Evolutionary conservation across 2,113 vertebrate species (phyloP).

Genomic region (Callocephalon fimbriatum): DNA sequence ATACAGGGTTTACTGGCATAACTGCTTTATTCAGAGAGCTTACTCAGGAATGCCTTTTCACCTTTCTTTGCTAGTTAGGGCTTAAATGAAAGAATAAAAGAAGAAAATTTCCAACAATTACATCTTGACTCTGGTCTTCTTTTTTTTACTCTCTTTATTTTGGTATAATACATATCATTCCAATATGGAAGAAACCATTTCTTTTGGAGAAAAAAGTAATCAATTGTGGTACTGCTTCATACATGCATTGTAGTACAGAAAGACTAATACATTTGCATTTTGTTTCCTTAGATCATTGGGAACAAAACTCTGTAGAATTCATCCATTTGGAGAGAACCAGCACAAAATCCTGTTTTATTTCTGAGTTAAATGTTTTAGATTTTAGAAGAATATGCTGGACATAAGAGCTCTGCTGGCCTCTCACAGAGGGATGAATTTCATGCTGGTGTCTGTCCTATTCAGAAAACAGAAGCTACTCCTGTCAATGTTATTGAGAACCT

Average conservation of each 20-base stretch:
- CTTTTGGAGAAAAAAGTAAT: background rate
- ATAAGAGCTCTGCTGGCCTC: background rate
- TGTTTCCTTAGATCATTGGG: background rate
- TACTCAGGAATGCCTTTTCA: background rate
- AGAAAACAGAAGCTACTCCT: background rate
- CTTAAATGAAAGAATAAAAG: background rate
- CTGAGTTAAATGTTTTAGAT: background rate
- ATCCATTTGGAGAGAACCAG: background rate
- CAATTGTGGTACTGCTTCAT: background rate
- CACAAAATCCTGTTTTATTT: background rate
- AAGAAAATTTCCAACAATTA: background rate
- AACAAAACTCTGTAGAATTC: background rate
- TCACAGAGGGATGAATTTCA: background rate
- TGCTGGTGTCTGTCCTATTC: background rate
- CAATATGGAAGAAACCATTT: background rate
- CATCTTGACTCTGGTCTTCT: background rate
- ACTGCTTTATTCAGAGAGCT: background rate
- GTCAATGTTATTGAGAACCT: background rate
- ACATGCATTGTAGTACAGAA: background rate
- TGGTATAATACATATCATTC: slow-evolving; percentile 48
- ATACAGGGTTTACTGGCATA: background rate
- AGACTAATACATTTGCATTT: background rate
- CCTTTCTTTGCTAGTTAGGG: background rate
- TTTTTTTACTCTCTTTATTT: background rate
- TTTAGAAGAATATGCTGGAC: background rate